Percentiles rank a stretch among this genome's conserved stretches.
phyloP scores from a whole-genome alignment of 2,888 invertebrate genomes.

The Xestia c-nigrum region DNA sequence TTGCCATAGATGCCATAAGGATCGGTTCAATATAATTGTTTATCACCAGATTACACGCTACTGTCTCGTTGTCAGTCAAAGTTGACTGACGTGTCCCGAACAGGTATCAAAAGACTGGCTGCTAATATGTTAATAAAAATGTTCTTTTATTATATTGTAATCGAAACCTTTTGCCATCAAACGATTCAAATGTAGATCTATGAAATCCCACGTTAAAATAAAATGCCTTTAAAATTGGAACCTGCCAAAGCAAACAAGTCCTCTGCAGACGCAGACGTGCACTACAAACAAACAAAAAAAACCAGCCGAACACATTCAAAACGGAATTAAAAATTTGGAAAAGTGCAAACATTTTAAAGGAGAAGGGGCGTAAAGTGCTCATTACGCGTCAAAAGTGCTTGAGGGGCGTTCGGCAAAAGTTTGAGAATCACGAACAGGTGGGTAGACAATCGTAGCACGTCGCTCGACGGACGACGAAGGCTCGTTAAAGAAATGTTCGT shows the following conservation, averaged over 20 bases:
- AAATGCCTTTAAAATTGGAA: constrained; percentile 7
- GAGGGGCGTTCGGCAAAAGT: constrained; percentile 69
- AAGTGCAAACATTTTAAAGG: constrained; percentile 82
- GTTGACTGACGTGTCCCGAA: background rate
- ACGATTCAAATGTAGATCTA: background rate
- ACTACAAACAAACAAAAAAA: constrained; percentile 15
- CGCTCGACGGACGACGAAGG: constrained; percentile 45
- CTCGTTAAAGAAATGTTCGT: constrained; percentile 66
- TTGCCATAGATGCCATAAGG: background rate
- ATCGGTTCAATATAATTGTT: background rate
- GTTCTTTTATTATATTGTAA: background rate
- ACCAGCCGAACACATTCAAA: constrained; percentile 35
- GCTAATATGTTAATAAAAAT: background rate
- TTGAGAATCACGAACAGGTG: constrained; percentile 69
- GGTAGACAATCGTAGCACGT: constrained; percentile 58
- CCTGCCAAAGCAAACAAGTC: background rate
- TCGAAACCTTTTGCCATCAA: background rate
- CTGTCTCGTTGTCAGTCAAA: background rate
- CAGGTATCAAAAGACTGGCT: background rate
- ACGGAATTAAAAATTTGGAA: constrained; percentile 67
- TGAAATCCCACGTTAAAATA: background rate
- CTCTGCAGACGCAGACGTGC: background rate
- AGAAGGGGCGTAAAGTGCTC: constrained; percentile 81
- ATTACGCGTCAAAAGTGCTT: constrained; percentile 81
- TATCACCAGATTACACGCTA: background rate